A percentile compares a stretch with the other conserved stretches of the same genome.
Conservation (phyloP, 2,113 vertebrate species). For the Rhea americana region DNA sequence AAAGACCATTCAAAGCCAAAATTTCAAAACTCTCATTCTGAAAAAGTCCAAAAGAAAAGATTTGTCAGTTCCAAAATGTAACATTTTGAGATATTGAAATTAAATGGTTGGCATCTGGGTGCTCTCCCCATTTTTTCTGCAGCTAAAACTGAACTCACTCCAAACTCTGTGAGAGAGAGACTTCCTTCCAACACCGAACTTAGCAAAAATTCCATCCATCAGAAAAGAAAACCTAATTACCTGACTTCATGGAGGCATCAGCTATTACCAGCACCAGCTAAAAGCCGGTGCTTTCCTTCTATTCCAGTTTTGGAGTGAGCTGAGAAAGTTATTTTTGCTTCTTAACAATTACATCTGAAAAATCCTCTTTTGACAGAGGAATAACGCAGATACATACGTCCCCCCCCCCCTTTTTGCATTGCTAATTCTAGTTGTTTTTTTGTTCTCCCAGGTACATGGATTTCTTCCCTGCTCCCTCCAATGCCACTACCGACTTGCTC, state of each 20-base stretch:
- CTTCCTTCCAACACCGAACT: background rate
- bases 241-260: constrained; percentile 12
- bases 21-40: background rate
- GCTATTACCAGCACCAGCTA: background rate
- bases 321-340: constrained; percentile 27
- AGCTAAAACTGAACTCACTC: constrained; percentile 12
- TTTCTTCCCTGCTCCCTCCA: constrained; percentile 92
- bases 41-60: background rate
- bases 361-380: background rate
- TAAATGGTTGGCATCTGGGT: constrained; percentile 16
- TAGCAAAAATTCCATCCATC: constrained; percentile 38
- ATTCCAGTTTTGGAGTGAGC: background rate
- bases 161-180: background rate
- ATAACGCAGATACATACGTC: background rate
- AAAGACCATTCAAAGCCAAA: constrained; percentile 22
- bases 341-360: background rate
- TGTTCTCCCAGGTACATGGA: constrained; percentile 91
- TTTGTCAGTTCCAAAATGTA: constrained; percentile 2
- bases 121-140: background rate
- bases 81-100: constrained; percentile 20
- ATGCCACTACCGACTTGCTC: constrained; percentile 87
- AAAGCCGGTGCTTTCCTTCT: background rate
- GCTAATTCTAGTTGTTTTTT: background rate
- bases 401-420: background rate
- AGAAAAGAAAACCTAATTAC: constrained; percentile 26